These are phyloP conservation scores for Trachelus troglodyta DNA, from an alignment of 2,888 invertebrate species.

Conservation along the genomic window DNA sequence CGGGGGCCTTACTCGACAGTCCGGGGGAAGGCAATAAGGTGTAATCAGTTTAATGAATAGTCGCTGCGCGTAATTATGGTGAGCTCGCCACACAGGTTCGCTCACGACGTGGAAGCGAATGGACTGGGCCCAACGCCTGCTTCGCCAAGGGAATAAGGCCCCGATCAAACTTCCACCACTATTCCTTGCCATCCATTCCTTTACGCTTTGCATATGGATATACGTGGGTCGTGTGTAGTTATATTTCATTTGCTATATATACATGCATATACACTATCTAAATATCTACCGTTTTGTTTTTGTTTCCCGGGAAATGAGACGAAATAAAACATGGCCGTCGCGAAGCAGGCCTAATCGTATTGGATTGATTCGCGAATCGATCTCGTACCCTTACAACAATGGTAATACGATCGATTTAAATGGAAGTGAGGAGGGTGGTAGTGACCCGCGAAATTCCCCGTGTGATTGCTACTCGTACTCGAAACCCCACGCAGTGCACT, in stretches of 20 bases:
- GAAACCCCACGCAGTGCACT: constrained; percentile 20
- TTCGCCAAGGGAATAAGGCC: neutral
- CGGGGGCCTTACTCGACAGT: neutral
- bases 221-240: neutral
- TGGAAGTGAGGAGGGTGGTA: neutral
- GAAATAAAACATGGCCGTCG: neutral
- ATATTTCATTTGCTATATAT: neutral
- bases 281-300: neutral
- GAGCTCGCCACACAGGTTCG: constrained; percentile 40
- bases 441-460: constrained; percentile 44
- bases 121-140: neutral
- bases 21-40: constrained; percentile 45
- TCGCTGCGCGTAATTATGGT: constrained; percentile 58
- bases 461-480: constrained; percentile 35
- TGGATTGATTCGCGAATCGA: constrained; percentile 11
- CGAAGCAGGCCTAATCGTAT: neutral
- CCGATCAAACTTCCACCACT: neutral
- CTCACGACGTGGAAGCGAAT: constrained; percentile 33
- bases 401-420: neutral
- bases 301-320: neutral
- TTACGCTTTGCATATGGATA: neutral
- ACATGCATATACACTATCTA: neutral
- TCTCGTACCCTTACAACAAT: constrained; percentile 9
- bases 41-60: constrained; percentile 65
- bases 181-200: neutral